phyloP scores from a whole-genome alignment of 2,888 invertebrate genomes.

The Blastobasis lacticolella region DNA sequence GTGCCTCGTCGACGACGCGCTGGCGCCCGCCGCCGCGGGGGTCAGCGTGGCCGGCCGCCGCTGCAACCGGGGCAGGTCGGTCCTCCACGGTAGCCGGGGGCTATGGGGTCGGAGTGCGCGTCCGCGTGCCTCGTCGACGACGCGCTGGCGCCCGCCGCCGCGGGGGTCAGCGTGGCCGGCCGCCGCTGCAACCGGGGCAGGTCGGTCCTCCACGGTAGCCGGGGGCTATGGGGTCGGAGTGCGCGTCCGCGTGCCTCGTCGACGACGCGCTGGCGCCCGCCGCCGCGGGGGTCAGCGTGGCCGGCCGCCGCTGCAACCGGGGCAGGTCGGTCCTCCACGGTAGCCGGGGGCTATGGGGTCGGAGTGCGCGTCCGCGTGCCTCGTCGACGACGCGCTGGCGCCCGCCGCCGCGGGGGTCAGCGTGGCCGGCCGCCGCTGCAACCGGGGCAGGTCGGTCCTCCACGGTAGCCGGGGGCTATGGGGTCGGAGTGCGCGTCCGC shows the following conservation, averaged over 20 bases:
- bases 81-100: constrained; percentile 39
- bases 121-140: constrained; percentile 85
- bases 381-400: constrained; percentile 78
- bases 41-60: constrained; percentile 79
- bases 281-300: constrained; percentile 82
- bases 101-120: constrained; percentile 81
- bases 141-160: constrained; percentile 78
- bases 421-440: constrained; percentile 69
- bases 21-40: constrained; percentile 82
- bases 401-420: constrained; percentile 84
- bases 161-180: constrained; percentile 80
- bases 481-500: constrained; percentile 86
- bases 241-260: constrained; percentile 85
- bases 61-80: constrained; percentile 80
- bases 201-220: constrained; percentile 33
- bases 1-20: constrained; percentile 80
- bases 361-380: constrained; percentile 86
- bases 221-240: constrained; percentile 79
- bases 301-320: constrained; percentile 79
- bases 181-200: constrained; percentile 81
- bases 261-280: constrained; percentile 79
- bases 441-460: constrained; percentile 72
- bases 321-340: constrained; percentile 64
- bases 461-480: constrained; percentile 51
- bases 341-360: constrained; percentile 72